Evolutionary conservation across 2,797 vertebrate genomes (phyloP).

Genomic region (Hipposideros larvatus): DNA sequence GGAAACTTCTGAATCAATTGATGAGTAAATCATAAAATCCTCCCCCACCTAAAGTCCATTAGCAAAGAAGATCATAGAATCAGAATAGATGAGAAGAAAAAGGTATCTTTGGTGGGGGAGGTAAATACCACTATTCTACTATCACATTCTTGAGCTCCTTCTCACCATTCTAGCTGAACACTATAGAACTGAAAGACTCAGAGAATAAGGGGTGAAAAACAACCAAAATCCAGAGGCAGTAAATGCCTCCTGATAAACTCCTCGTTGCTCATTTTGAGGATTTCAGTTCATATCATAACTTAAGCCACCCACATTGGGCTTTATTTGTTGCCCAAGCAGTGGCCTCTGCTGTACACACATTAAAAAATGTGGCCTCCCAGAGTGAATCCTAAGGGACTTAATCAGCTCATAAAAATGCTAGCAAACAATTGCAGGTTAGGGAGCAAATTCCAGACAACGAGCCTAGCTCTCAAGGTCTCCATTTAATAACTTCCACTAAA

Average conservation of each 20-base stretch:
- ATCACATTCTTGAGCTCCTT: slow-evolving; percentile 13
- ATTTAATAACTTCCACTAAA: slow-evolving; percentile 64
- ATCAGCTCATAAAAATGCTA: slow-evolving; percentile 70
- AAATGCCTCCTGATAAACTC: slow-evolving; percentile 54
- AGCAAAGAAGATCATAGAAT: slow-evolving; percentile 50
- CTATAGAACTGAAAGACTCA: slow-evolving; percentile 12
- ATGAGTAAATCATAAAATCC: slow-evolving; percentile 34
- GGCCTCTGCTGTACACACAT: slow-evolving; percentile 21
- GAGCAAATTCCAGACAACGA: slow-evolving; percentile 73
- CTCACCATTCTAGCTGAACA: background rate
- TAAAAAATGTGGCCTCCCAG: slow-evolving; percentile 59
- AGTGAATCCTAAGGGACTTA: slow-evolving; percentile 59
- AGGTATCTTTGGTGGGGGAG: background rate
- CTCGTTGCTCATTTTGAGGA: slow-evolving; percentile 26
- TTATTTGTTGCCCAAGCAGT: slow-evolving; percentile 38
- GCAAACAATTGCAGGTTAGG: slow-evolving; percentile 64
- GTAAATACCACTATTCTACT: background rate
- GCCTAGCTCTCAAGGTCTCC: slow-evolving; percentile 65
- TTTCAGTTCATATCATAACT: slow-evolving; percentile 47
- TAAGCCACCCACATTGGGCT: slow-evolving; percentile 50
- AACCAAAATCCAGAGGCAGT: slow-evolving; percentile 33
- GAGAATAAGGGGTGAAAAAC: background rate
- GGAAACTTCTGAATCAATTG: slow-evolving; percentile 8
- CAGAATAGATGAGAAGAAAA: slow-evolving; percentile 22
- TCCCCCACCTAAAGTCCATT: background rate